Evolutionary conservation across 1,140 invertebrate genomes (phyloP), one percentile per base, ranked within the genome.

Genomic region (Drosophila melanica): DNA sequence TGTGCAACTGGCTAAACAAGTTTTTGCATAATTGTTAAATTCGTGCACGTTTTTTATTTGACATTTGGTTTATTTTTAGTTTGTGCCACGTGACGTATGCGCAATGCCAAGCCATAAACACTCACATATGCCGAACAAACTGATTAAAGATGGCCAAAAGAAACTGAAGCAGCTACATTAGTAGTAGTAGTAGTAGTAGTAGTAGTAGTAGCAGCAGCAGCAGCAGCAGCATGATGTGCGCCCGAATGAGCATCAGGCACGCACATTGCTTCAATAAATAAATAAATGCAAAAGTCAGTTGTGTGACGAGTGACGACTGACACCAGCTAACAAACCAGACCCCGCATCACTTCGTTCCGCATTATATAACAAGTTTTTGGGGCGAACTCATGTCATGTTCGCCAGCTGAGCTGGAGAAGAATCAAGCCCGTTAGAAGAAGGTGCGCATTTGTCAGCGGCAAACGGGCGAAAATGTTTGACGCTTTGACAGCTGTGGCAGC

Each of bases 251-350:
- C 20, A 23, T 9, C 39, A 37, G 35, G 62, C 69, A 72, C 69
- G 63, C 77, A 71, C 57, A 55, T 11, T 58, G 42, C 51, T 54
- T 59, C 72, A 77, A 73, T 74, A 86, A 85, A 85, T 85, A 85
- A 78, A 85, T 86, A 87, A 87, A 86, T 81, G 82, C 75, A 75
- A 86, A 86, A 86, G 75, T 86, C 79, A 81, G 74, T 75, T 78
- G 59, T 47, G 66, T 76, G 80, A 79, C 79, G 48, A 48, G 66
- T 79, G 80, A 79, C 79, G 47, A 55, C 51, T 48, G 27, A 27
- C 27, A 27, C 27, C 27, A 27, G 27, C 27, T 5, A 27, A 27
- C 23, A 27, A 27, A 27, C 23, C 23, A 27, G 23, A 27, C 23
- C 23, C 23, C 23, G 23, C 23, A 4, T 5, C 23, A 4, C 23